Evolutionary conservation across 2,888 invertebrate genomes (phyloP).

Genomic region (Choreutis nemorana): DNA sequence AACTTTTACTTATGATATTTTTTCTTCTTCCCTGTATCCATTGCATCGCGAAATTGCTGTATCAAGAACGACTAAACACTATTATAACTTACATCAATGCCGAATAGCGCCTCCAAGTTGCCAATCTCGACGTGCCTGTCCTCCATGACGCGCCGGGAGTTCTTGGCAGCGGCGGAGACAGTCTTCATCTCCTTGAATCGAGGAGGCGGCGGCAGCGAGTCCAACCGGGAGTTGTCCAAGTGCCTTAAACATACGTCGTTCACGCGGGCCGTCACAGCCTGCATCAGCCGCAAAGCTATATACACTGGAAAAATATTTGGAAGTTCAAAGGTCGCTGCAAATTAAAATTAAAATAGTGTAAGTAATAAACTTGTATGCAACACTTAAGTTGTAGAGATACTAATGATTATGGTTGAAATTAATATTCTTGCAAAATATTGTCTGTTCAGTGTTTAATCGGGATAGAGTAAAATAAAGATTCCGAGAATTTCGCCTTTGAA

Average conservation of each 20-base stretch:
- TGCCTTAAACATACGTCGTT: slow-evolving; percentile 76
- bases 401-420: too few relatives aligned
- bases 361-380: not conserved
- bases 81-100: slow-evolving; percentile 70
- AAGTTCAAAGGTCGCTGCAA: not conserved
- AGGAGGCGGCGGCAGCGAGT: slow-evolving; percentile 66
- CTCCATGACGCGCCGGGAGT: slow-evolving; percentile 89
- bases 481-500: too few relatives aligned
- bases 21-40: too few relatives aligned
- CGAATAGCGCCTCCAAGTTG: slow-evolving; percentile 83
- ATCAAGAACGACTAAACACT: too few relatives aligned
- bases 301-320: slow-evolving; percentile 64
- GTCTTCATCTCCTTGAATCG: slow-evolving; percentile 54
- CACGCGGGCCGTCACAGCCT: slow-evolving; percentile 74
- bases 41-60: too few relatives aligned
- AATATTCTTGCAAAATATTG: too few relatives aligned
- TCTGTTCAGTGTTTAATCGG: too few relatives aligned
- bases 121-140: slow-evolving; percentile 87
- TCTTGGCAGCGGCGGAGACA: slow-evolving; percentile 79
- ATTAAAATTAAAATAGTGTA: not conserved
- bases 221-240: slow-evolving; percentile 72
- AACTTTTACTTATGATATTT: too few relatives aligned
- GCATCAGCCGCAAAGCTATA: slow-evolving; percentile 77
- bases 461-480: too few relatives aligned
- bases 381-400: too few relatives aligned